Evolutionary conservation across 1,140 invertebrate species (phyloP).

Genomic region (Temnothorax nylanderi): DNA sequence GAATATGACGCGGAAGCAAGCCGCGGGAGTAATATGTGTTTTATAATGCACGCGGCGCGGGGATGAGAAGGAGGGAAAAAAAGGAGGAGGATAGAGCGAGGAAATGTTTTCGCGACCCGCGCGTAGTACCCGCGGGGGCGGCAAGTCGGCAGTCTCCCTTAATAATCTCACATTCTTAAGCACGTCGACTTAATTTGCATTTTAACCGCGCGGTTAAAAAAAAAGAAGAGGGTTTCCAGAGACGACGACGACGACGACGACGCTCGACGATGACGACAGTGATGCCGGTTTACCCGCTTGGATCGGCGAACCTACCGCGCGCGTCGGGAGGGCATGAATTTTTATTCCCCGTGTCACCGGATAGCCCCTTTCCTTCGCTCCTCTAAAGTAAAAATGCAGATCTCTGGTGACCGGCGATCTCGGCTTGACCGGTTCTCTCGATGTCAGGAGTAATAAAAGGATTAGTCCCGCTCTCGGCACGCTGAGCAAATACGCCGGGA

Average conservation of each 20-base stretch:
- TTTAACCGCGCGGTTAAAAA: conserved; percentile 71
- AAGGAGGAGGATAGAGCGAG: conserved; percentile 54
- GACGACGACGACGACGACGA: conserved; percentile 40
- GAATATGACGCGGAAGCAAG: conserved; percentile 47
- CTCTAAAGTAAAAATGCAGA: conserved; percentile 68
- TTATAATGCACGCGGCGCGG: conserved; percentile 65
- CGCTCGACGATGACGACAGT: conserved; percentile 6
- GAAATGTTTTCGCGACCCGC: conserved; percentile 72
- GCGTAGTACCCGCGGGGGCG: conserved; percentile 50
- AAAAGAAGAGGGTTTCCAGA: conserved; percentile 68
- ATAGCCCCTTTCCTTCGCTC: conserved; percentile 37
- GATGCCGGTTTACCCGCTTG: conserved; percentile 46
- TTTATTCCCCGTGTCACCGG: conserved; percentile 72
- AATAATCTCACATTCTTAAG: conserved; percentile 80
- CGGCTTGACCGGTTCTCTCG: conserved; percentile 52
- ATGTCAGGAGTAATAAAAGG: conserved; percentile 54
- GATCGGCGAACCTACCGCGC: conserved; percentile 27
- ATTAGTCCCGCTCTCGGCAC: conserved; percentile 43
- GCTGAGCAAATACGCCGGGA: conserved; percentile 49
- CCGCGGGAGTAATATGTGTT: conserved; percentile 65
- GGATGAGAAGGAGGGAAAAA: conserved; percentile 49
- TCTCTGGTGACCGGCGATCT: conserved; percentile 53
- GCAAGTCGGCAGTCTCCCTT: conserved; percentile 70
- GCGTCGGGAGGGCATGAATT: conserved; percentile 63
- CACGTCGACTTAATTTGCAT: conserved; percentile 79